Evolutionary conservation across 2,797 vertebrate genomes (phyloP).

Genomic region (Melanotaenia nigrans): DNA sequence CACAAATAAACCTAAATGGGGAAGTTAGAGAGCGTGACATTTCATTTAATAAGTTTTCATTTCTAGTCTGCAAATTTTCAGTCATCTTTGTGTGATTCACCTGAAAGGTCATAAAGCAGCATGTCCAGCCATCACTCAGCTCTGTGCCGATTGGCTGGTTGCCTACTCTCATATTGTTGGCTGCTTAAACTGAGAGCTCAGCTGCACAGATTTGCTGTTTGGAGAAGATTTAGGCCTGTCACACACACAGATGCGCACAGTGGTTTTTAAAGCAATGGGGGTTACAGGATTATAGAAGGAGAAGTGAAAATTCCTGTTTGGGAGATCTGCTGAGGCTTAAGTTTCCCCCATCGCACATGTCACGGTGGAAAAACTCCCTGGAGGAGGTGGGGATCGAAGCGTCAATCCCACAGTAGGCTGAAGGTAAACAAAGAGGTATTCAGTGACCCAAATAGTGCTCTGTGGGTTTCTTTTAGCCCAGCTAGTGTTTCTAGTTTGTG

Average conservation of each 20-base stretch:
- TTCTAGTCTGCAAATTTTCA: slow-evolving; percentile 72
- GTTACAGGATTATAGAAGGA: slow-evolving; percentile 75
- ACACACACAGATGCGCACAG: slow-evolving; percentile 65
- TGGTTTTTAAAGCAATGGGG: slow-evolving; percentile 75
- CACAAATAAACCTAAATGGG: slow-evolving; percentile 57
- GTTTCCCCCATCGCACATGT: slow-evolving; percentile 73
- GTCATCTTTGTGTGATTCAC: slow-evolving; percentile 71
- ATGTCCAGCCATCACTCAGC: slow-evolving; percentile 65
- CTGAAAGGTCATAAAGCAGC: slow-evolving; percentile 68
- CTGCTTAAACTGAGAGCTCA: slow-evolving; percentile 62
- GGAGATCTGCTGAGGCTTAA: slow-evolving; percentile 78
- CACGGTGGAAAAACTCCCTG: slow-evolving; percentile 74
- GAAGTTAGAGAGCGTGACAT: slow-evolving; percentile 36
- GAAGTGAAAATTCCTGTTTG: slow-evolving; percentile 86
- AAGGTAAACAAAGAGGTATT: slow-evolving; percentile 75
- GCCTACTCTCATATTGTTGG: slow-evolving; percentile 63
- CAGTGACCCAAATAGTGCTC: slow-evolving; percentile 66
- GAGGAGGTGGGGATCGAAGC: slow-evolving; percentile 68
- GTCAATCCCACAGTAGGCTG: slow-evolving; percentile 70
- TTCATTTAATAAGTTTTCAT: slow-evolving; percentile 45
- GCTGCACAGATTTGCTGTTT: slow-evolving; percentile 80
- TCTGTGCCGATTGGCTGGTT: slow-evolving; percentile 64
- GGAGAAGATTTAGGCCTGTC: slow-evolving; percentile 87
- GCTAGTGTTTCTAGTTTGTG: slow-evolving; percentile 66
- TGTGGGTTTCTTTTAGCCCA: slow-evolving; percentile 55